phyloP scores from a whole-genome alignment of 2,888 invertebrate genomes.

The Tipula vernalis region DNA sequence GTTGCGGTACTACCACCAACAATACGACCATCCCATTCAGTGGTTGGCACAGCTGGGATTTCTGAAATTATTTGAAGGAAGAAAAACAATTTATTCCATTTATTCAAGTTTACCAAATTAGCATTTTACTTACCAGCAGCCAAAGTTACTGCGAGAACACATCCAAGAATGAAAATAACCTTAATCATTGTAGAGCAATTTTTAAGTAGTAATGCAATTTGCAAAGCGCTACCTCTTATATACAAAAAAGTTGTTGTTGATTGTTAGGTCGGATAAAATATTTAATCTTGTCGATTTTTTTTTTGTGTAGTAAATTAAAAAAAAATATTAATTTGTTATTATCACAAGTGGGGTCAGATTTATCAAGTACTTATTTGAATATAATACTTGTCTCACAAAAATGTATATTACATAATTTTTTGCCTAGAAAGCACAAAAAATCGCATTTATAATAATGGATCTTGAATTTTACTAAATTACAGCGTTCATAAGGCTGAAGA shows the following conservation, averaged over 20 bases:
- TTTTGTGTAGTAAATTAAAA: not conserved
- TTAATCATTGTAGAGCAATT: not conserved
- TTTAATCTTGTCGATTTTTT: not conserved
- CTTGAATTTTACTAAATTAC: no score
- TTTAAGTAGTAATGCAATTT: not conserved
- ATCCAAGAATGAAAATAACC: not conserved
- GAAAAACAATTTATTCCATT: not conserved
- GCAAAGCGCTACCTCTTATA: not conserved
- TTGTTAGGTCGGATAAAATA: not conserved
- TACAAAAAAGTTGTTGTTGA: not conserved
- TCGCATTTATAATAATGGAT: no score
- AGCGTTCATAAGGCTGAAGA: no score
- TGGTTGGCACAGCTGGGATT: not conserved
- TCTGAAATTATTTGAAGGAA: not conserved
- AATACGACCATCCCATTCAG: slow-evolving; percentile 16
- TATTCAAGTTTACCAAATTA: not conserved
- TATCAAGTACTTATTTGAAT: no score
- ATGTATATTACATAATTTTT: no score
- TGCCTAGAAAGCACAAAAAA: no score
- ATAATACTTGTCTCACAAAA: no score
- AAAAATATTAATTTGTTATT: no score
- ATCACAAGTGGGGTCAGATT: no score
- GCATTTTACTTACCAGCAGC: not conserved
- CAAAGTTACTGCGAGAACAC: not conserved
- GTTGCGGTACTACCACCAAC: slow-evolving; percentile 20